A percentile compares a stretch with the other conserved stretches of the same genome.
These are phyloP conservation scores for Auanema sp. DNA, from an alignment of 2,888 invertebrate genomes.

Conservation along the genomic window DNA sequence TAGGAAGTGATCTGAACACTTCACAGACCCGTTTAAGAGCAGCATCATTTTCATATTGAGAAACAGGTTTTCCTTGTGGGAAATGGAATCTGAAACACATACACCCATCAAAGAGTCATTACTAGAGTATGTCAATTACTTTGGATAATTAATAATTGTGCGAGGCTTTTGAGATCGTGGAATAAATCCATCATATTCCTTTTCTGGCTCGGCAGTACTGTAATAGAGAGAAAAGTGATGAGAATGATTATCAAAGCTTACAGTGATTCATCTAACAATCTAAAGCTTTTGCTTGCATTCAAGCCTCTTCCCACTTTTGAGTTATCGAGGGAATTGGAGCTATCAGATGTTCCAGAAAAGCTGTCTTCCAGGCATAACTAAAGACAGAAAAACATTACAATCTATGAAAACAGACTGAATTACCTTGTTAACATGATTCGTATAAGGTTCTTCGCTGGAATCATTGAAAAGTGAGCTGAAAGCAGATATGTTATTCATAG, in stretches of 20 bases:
- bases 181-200: constrained; percentile 4
- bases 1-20: constrained; percentile 49
- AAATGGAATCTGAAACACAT: constrained; percentile 49
- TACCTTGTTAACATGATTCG: constrained; percentile 8
- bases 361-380: background rate
- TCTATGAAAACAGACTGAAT: background rate
- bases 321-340: constrained; percentile 4
- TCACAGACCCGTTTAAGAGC: constrained; percentile 48
- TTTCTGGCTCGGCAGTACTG: constrained; percentile 3
- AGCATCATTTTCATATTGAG: constrained; percentile 52
- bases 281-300: constrained; percentile 3
- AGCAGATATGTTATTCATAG: no score
- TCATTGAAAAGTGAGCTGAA: background rate
- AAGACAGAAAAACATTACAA: background rate
- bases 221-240: background rate
- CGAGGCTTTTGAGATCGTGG: background rate
- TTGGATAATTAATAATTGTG: constrained; percentile 1
- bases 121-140: no score
- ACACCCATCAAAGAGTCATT: no score
- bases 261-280: constrained; percentile 1
- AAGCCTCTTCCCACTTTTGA: background rate
- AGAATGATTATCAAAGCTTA: constrained; percentile 2
- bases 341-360: constrained; percentile 10
- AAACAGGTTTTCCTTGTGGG: constrained; percentile 58
- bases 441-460: constrained; percentile 5